Evolutionary conservation across 1,140 invertebrate genomes (phyloP).

Genomic region (Nebria ingens): DNA sequence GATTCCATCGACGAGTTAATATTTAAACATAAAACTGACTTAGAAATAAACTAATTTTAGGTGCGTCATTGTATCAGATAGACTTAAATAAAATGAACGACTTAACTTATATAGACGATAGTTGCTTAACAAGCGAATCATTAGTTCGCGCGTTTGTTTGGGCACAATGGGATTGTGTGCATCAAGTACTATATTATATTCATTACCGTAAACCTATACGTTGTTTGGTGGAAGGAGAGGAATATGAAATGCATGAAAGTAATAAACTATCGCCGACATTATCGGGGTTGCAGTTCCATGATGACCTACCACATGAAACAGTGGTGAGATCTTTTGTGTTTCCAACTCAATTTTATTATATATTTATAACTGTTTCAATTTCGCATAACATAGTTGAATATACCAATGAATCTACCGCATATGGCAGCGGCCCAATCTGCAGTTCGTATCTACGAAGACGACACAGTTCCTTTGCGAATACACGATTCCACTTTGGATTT

Average conservation of each 20-base stretch:
- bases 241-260: slow-evolving; percentile 43
- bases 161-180: slow-evolving; percentile 70
- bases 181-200: slow-evolving; percentile 71
- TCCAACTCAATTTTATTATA: background rate
- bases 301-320: slow-evolving; percentile 72
- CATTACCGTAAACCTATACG: slow-evolving; percentile 56
- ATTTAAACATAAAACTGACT: background rate
- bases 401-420: slow-evolving; percentile 69
- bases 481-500: slow-evolving; percentile 73
- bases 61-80: slow-evolving; percentile 27
- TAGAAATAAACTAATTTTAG: slow-evolving; percentile 17
- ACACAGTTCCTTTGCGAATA: slow-evolving; percentile 61
- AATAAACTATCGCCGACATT: slow-evolving; percentile 51
- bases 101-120: slow-evolving; percentile 17
- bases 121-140: slow-evolving; percentile 42
- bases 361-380: slow-evolving; percentile 14
- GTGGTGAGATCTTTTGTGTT: slow-evolving; percentile 48
- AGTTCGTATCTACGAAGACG: slow-evolving; percentile 57
- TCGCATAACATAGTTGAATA: slow-evolving; percentile 58
- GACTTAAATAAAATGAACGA: slow-evolving; percentile 21
- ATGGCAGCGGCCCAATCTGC: slow-evolving; percentile 44
- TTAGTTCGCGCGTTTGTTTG: slow-evolving; percentile 64
- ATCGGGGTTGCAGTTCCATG: slow-evolving; percentile 73
- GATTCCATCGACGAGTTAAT: background rate
- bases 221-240: slow-evolving; percentile 54